Conservation (phyloP, 92 coral and sea anemone genomes). For the Actinostola sp. region DNA sequence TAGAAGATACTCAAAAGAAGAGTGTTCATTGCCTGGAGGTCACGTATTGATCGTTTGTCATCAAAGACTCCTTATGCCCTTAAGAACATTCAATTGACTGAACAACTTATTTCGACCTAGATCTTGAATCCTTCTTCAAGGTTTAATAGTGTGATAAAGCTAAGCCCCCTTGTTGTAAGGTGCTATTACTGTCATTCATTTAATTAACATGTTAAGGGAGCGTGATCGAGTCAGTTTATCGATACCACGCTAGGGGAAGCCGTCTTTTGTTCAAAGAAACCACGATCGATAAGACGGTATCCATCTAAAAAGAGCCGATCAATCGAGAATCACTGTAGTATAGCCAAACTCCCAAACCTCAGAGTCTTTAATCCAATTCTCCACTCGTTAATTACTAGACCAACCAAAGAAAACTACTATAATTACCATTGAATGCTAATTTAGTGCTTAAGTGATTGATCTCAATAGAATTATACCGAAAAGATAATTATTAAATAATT, state of each 20-base stretch:
- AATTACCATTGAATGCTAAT: no score
- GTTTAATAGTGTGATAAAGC: conserved; percentile 6
- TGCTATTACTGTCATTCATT: conserved; percentile 10
- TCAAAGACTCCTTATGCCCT: conserved; percentile 20
- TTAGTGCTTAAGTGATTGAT: background rate
- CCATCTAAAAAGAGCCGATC: conserved; percentile 2
- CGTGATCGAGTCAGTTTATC: conserved; percentile 23
- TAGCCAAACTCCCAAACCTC: background rate
- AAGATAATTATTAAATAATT: background rate
- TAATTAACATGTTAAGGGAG: conserved; percentile 9
- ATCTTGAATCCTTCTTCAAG: background rate
- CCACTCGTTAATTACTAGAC: conserved; percentile 1
- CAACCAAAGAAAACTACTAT: no score
- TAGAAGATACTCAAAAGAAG: conserved; percentile 8
- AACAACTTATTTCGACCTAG: background rate
- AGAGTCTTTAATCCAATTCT: background rate
- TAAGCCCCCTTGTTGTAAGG: conserved; percentile 20
- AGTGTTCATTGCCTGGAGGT: conserved; percentile 23
- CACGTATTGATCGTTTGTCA: conserved; percentile 7
- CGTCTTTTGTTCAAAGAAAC: conserved; percentile 22
- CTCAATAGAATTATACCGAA: background rate
- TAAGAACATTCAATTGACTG: background rate
- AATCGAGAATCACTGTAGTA: background rate
- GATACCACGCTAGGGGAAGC: conserved; percentile 20
- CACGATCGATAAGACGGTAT: conserved; percentile 8